phyloP scores from a whole-genome alignment of 2,797 vertebrate species.

The Acipenser ruthenus region DNA sequence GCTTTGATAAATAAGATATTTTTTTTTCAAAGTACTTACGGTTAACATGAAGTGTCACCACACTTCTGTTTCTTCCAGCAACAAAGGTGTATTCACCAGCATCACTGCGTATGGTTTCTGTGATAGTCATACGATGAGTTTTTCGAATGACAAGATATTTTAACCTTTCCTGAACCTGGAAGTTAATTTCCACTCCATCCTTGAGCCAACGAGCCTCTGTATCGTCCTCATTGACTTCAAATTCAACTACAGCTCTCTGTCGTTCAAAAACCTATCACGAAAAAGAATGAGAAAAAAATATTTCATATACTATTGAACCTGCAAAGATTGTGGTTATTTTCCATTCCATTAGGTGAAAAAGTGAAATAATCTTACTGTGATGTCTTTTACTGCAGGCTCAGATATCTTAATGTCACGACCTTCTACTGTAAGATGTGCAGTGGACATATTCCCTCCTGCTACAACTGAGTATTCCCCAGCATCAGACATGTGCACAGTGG shows the following conservation, averaged over 20 bases:
- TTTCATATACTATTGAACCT: not conserved
- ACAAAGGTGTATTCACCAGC: slow-evolving; percentile 78
- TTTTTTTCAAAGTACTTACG: slow-evolving; percentile 42
- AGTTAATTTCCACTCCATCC: slow-evolving; percentile 76
- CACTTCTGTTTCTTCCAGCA: slow-evolving; percentile 74
- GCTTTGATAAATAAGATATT: too few species aligned
- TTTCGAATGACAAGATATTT: slow-evolving; percentile 67
- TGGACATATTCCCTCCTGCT: slow-evolving; percentile 85
- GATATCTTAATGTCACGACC: slow-evolving; percentile 78
- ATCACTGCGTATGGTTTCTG: slow-evolving; percentile 69
- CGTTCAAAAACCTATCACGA: slow-evolving; percentile 67
- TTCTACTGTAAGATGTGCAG: slow-evolving; percentile 79
- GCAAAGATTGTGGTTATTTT: too few species aligned
- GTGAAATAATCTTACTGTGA: slow-evolving; percentile 44
- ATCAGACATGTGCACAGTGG: slow-evolving; percentile 80
- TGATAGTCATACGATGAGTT: slow-evolving; percentile 72
- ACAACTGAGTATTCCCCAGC: slow-evolving; percentile 88
- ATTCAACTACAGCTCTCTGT: slow-evolving; percentile 74
- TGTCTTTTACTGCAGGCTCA: slow-evolving; percentile 48
- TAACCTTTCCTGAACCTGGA: slow-evolving; percentile 69
- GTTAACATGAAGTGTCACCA: slow-evolving; percentile 70
- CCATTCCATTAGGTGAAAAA: too few species aligned
- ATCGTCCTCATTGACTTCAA: slow-evolving; percentile 82
- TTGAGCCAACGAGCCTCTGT: slow-evolving; percentile 76
- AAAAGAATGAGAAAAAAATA: not conserved